Evolutionary conservation across 2,113 vertebrate species (phyloP).

Genomic region (Tyrannus savana): DNA sequence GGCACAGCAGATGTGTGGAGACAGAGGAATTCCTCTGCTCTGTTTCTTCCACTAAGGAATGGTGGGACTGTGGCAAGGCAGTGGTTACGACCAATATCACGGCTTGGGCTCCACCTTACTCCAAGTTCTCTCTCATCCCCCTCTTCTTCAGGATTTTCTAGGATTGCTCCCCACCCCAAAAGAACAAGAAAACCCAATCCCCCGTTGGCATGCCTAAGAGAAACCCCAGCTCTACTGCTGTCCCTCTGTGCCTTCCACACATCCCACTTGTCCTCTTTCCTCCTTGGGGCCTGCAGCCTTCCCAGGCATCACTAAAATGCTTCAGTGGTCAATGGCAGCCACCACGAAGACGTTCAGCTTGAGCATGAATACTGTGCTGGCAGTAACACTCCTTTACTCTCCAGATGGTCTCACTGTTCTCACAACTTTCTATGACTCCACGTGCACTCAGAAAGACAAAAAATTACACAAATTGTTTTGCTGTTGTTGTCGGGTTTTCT

Average conservation of each 20-base stretch:
- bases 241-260: neutral
- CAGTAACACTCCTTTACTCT: neutral
- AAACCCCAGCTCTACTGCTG: neutral
- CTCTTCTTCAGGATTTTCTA: neutral
- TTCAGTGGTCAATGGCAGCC: neutral
- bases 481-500: neutral
- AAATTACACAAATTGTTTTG: slow-evolving; percentile 17
- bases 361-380: neutral
- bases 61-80: neutral
- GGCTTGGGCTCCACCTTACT: neutral
- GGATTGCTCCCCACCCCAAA: accelerated
- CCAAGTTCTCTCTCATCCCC: neutral
- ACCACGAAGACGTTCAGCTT: neutral
- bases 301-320: neutral
- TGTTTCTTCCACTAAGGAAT: neutral
- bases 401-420: neutral
- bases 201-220: neutral
- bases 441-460: neutral
- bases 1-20: neutral
- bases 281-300: neutral
- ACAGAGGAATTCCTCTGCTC: neutral
- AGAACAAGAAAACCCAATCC: neutral
- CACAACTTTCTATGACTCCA: neutral
- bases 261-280: neutral
- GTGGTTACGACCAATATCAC: neutral